Percentiles rank a stretch among this genome's conserved stretches.
phyloP scores from a whole-genome alignment of 2,888 invertebrate species.

The Galeruca laticollis region DNA sequence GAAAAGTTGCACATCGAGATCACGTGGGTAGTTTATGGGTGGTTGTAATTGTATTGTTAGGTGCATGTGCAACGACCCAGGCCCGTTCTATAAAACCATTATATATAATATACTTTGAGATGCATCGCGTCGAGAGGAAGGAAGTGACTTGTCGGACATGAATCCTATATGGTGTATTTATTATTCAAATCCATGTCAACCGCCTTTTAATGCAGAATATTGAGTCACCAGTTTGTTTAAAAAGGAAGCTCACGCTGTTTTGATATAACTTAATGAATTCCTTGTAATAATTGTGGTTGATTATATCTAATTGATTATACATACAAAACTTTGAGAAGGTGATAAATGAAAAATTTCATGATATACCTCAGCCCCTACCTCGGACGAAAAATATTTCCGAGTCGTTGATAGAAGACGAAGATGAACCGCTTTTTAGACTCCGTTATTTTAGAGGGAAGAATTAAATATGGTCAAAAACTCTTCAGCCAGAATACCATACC shows the following conservation, averaged over 20 bases:
- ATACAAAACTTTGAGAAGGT: too few species aligned
- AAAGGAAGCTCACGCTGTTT: not conserved
- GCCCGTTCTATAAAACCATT: constrained; percentile 2
- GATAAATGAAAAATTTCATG: too few species aligned
- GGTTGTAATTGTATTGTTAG: constrained; percentile 36
- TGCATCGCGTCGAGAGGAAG: constrained; percentile 22
- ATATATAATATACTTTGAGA: constrained; percentile 7
- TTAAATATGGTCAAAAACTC: too few species aligned
- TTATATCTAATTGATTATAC: too few species aligned
- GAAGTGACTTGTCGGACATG: constrained; percentile 31
- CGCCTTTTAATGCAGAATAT: not conserved
- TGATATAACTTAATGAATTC: too few species aligned
- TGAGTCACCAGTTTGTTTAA: not conserved
- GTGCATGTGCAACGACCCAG: constrained; percentile 32
- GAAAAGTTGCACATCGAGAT: constrained; percentile 43
- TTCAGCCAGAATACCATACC: too few species aligned
- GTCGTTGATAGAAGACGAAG: too few species aligned
- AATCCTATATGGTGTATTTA: constrained; percentile 26
- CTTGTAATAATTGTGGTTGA: too few species aligned
- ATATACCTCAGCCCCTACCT: too few species aligned
- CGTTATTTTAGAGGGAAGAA: too few species aligned
- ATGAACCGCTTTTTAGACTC: too few species aligned
- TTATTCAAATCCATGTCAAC: constrained; percentile 19
- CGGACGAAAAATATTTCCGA: too few species aligned
- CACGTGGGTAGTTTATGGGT: constrained; percentile 38